These are phyloP conservation scores for Odontocerum albicorne DNA, from an alignment of 2,888 invertebrate species.

Conservation along the genomic window DNA sequence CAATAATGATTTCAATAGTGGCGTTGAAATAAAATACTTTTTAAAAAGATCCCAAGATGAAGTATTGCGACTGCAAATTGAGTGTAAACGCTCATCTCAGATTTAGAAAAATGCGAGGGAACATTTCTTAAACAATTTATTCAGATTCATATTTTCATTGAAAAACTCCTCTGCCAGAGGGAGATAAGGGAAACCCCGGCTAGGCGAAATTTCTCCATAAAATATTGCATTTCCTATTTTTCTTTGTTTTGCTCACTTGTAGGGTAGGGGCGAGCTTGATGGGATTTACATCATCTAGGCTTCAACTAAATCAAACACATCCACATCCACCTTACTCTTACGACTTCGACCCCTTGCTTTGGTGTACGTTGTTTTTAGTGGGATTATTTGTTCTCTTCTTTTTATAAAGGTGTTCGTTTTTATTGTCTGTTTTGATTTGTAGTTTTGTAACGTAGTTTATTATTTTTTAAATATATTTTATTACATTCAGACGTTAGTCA, in stretches of 20 bases:
- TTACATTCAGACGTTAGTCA: no score
- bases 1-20: no score
- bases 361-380: no score
- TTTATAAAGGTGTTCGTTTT: no score
- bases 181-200: slow-evolving; percentile 20
- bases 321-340: no score
- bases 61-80: not conserved
- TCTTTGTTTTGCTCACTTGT: slow-evolving; percentile 22
- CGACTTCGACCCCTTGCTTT: no score
- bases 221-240: slow-evolving; percentile 29
- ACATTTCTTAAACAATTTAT: slow-evolving; percentile 7
- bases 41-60: no score
- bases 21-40: no score
- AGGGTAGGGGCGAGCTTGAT: slow-evolving; percentile 22
- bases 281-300: slow-evolving; percentile 28
- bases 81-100: slow-evolving; percentile 16
- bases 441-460: no score
- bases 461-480: no score
- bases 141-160: slow-evolving; percentile 15
- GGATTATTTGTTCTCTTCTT: no score
- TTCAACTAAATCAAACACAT: not conserved
- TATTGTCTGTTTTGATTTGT: no score
- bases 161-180: slow-evolving; percentile 7
- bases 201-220: slow-evolving; percentile 17
- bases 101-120: slow-evolving; percentile 3